Evolutionary conservation across 2,888 invertebrate species (phyloP).

Genomic region (Alloplasta piceator): DNA sequence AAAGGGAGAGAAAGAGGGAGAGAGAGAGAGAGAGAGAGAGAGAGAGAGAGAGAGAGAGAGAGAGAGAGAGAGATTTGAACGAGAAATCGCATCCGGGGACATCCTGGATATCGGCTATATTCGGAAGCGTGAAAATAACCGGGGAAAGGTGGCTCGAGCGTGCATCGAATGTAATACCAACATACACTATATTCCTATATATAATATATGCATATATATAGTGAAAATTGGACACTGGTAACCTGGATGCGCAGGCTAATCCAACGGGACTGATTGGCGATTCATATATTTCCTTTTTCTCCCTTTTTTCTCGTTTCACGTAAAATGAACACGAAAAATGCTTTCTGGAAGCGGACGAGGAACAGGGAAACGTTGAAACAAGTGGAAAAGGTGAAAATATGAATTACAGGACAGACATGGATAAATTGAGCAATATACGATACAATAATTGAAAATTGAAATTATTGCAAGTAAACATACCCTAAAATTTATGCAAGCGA

Average conservation of each 20-base stretch:
- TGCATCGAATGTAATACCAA: slow-evolving; percentile 58
- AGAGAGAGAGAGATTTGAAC: slow-evolving; percentile 61
- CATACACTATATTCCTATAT: slow-evolving; percentile 4
- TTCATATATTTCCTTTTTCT: slow-evolving; percentile 18
- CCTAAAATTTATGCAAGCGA: too few species aligned
- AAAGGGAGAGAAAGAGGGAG: background rate
- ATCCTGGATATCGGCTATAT: slow-evolving; percentile 55
- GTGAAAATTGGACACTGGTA: slow-evolving; percentile 52
- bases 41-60: slow-evolving; percentile 8
- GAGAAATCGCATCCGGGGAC: slow-evolving; percentile 65
- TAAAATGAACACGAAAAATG: slow-evolving; percentile 5
- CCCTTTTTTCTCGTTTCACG: slow-evolving; percentile 17
- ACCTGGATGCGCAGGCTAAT: slow-evolving; percentile 54
- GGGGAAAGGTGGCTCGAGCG: slow-evolving; percentile 55
- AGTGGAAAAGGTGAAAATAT: slow-evolving; percentile 6
- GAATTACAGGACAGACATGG: too few species aligned
- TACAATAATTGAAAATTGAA: too few species aligned
- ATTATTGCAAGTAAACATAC: too few species aligned
- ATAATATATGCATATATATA: slow-evolving; percentile 11
- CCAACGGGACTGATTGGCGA: slow-evolving; percentile 33
- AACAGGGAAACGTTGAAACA: slow-evolving; percentile 2
- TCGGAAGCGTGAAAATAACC: slow-evolving; percentile 65
- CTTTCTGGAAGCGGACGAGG: background rate
- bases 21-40: background rate
- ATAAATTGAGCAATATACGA: too few species aligned